Percentiles rank a stretch among this genome's conserved stretches.
phyloP scores from a whole-genome alignment of 2,797 vertebrate genomes.

The Silurus lanzhouensis region DNA sequence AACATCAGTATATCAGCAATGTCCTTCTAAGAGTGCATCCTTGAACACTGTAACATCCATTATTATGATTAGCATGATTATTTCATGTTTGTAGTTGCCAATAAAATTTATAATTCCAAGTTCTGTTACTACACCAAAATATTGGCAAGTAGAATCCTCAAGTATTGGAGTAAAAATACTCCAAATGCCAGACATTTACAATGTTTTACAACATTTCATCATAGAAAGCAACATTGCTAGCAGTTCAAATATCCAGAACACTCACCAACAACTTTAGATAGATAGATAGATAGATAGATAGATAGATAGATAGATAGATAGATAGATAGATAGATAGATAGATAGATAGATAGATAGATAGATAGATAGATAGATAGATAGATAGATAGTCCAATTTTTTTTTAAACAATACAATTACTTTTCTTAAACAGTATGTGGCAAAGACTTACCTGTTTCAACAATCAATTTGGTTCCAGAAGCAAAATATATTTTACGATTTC shows the following conservation, averaged over 20 bases:
- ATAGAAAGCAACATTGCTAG: background rate
- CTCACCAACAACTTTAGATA: background rate
- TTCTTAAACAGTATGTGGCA: background rate
- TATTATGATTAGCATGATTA: background rate
- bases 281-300: too few relatives aligned
- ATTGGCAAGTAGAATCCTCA: background rate
- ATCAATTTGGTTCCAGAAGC: constrained; percentile 6
- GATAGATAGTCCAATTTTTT: background rate
- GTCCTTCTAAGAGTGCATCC: too few relatives aligned
- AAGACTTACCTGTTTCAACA: background rate
- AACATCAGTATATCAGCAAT: background rate
- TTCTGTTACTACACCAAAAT: background rate
- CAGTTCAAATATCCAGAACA: background rate
- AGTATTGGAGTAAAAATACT: background rate
- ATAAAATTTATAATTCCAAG: background rate
- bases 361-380: too few relatives aligned
- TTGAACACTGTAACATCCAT: background rate
- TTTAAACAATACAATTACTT: background rate
- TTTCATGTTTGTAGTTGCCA: background rate
- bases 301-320: too few relatives aligned
- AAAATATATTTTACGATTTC: constrained; percentile 9
- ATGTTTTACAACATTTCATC: background rate
- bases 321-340: too few relatives aligned
- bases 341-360: too few relatives aligned
- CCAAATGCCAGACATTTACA: background rate